phyloP scores from a whole-genome alignment of 1,140 invertebrate genomes.

The Drosophila albomicans region DNA sequence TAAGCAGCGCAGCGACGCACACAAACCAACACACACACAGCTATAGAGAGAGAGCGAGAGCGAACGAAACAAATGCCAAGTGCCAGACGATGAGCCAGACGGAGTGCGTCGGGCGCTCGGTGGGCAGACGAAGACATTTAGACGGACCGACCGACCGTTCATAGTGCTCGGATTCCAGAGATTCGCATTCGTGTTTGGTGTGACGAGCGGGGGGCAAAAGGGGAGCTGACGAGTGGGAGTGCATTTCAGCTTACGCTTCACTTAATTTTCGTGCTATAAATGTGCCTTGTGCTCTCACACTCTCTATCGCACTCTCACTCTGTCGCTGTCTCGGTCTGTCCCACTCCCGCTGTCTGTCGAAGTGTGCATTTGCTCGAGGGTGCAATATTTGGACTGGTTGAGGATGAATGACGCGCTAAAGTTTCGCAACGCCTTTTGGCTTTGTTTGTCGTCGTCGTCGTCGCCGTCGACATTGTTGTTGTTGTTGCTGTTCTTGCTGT shows the following conservation, averaged over 20 bases:
- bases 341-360: conserved; percentile 38
- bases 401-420: conserved; percentile 79
- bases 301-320: conserved; percentile 10
- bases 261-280: conserved; percentile 81
- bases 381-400: conserved; percentile 77
- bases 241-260: conserved; percentile 83
- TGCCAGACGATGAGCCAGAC: conserved; percentile 71
- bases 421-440: conserved; percentile 80
- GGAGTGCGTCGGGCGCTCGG: conserved; percentile 60
- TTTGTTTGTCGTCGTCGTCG: conserved; percentile 69
- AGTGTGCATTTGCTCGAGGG: conserved; percentile 70
- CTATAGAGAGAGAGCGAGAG: conserved; percentile 6
- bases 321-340: conserved; percentile 7
- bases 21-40: conserved; percentile 33
- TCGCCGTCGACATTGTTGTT: conserved; percentile 44
- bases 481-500: conserved; percentile 23
- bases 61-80: conserved; percentile 43
- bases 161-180: conserved; percentile 7
- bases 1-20: conserved; percentile 53
- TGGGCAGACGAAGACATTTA: conserved; percentile 40
- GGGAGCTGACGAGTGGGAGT: conserved; percentile 67
- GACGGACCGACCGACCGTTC: conserved; percentile 12
- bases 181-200: neutral
- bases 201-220: neutral
- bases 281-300: conserved; percentile 36